Percentiles rank a stretch among this genome's conserved stretches.
Conservation (phyloP, 2,113 vertebrate genomes). For the Daboia siamensis region DNA sequence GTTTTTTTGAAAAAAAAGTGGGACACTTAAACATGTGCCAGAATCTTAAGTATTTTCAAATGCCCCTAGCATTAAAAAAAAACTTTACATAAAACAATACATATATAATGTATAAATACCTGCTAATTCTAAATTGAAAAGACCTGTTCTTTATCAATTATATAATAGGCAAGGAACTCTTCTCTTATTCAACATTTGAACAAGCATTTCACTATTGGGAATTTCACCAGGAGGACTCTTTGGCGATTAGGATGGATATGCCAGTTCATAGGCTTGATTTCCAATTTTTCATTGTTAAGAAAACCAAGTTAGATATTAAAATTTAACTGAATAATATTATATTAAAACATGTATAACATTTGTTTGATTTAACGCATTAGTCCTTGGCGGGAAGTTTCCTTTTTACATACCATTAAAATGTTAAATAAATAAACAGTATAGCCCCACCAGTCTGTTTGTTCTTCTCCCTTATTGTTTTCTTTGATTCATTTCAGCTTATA, state of each 20-base stretch:
- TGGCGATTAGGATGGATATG: not conserved
- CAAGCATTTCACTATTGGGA: not conserved
- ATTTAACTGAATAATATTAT: not conserved
- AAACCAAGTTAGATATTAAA: not conserved
- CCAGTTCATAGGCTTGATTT: not conserved
- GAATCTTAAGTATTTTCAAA: not conserved
- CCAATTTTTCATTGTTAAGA: not conserved
- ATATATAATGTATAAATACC: not conserved
- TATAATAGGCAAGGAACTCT: not conserved
- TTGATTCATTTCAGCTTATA: constrained; percentile 2
- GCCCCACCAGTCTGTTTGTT: not conserved
- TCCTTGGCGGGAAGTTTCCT: not conserved
- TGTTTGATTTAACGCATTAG: not conserved
- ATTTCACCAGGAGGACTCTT: not conserved
- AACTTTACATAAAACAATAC: not conserved
- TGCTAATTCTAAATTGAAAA: not conserved
- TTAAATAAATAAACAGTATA: not conserved
- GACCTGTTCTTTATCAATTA: not conserved
- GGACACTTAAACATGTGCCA: not conserved
- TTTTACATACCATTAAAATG: not conserved
- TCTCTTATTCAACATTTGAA: not conserved
- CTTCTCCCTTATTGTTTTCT: constrained; percentile 6
- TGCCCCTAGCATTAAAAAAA: not conserved
- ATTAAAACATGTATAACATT: not conserved
- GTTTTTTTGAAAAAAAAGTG: not conserved